Conservation (phyloP, 2,888 invertebrate genomes). For the Pseudolycoriella hygida region DNA sequence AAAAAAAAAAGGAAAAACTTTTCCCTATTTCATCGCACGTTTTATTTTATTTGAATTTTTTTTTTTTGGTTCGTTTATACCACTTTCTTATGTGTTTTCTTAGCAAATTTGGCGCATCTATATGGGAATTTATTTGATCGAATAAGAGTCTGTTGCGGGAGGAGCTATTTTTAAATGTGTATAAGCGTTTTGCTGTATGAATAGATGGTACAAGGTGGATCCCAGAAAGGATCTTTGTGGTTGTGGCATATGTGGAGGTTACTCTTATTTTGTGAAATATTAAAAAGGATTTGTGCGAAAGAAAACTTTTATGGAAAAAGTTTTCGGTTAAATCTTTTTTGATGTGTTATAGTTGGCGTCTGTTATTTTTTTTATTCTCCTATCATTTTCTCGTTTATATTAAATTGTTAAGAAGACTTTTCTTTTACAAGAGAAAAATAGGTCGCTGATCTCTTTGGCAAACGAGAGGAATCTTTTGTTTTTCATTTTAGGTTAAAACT, state of each 20-base stretch:
- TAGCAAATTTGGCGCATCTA: conserved; percentile 1
- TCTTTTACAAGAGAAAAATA: too few relatives aligned
- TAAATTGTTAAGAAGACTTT: too few relatives aligned
- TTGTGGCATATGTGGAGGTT: conserved; percentile 1
- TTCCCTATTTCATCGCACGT: too few relatives aligned
- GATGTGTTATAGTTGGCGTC: too few relatives aligned
- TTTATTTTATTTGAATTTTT: not conserved
- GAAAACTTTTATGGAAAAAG: conserved; percentile 3
- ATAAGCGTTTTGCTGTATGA: not conserved
- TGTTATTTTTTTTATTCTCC: too few relatives aligned
- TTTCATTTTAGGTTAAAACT: too few relatives aligned
- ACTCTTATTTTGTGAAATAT: not conserved
- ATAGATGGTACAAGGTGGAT: not conserved
- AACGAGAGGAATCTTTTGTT: too few relatives aligned
- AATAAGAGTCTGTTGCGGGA: conserved; percentile 1
- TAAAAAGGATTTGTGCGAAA: conserved; percentile 3
- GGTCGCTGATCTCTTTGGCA: too few relatives aligned
- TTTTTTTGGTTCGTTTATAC: not conserved
- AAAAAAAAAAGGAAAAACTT: too few relatives aligned
- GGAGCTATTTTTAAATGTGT: not conserved
- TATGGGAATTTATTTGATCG: conserved; percentile 1
- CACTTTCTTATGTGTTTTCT: conserved; percentile 1
- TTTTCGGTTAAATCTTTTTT: conserved; percentile 1
- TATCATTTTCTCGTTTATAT: too few relatives aligned
- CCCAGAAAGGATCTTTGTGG: not conserved